Base-by-base conservation (phyloP, 2,888 invertebrate genomes). In the Trachelus iudaicus region DNA sequence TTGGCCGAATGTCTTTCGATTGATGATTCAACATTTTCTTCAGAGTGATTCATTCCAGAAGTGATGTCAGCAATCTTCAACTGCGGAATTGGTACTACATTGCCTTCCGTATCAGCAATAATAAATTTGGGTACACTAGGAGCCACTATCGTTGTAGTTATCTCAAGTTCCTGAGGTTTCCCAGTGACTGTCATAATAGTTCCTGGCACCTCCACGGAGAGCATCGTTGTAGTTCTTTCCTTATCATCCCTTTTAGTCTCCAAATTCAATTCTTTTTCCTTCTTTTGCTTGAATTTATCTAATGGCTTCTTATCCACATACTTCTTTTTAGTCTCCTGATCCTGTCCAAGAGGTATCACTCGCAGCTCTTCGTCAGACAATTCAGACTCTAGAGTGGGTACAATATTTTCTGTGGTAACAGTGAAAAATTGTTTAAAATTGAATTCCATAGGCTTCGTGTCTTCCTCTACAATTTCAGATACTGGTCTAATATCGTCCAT, bases 401-500 rank as follows among this genome's bases (percentile, higher is more conserved):
- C 79, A 0, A 84, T 78, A 79, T 75, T 80, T 75, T 83, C 83
- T 1, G 89, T 87, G 4, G 88, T 87, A 33, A 33, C 31, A 3
- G 83, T 78, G 40, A 89, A 86, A 11, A 85, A 78, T 33, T 81
- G 87, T 78, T 86, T 88, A 74, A 86, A 89, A 79, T 87, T 84
- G 69, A 89, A 87, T n/a, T 81, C 79, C 1, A 81, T 34, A 1
- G 89, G 88, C 34, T 83, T 83, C 1, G 84, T 83, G 76, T 90
- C 89, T 68, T 90, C 90, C 34, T 87, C 76, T 69, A 91, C 81
- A 23, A 85, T 77, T 77, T 91, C 91, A 0, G 87, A 89, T 12
- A 91, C 90, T 15, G 91, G 91, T 83, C 86, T 90, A 23, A 91
- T 85, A 33, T 89, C 86, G 23, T 85, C 88, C 3, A 85, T 84